Base-by-base conservation (phyloP, 1,140 invertebrate genomes). In the Scaptomyza hsui region DNA sequence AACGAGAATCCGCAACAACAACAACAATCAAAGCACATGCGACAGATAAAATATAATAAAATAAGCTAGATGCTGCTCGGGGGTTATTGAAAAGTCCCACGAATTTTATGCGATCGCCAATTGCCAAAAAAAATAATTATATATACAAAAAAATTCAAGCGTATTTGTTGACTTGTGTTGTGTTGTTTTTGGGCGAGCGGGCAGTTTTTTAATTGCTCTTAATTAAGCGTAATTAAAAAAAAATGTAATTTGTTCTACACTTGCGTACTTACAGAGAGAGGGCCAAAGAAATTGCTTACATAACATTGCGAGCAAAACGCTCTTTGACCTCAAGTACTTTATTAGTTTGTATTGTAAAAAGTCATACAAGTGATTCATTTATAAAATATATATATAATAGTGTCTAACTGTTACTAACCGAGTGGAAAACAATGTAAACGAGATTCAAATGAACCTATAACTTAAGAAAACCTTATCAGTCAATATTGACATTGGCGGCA, bases 151-250 rank as follows among this genome's bases (percentile, higher is more conserved):
- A 29, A 16, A 52, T 29, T 56, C 32, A 45, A 57, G 68, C 42
- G 39, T 63, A 42, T 57, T 72, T 69, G 24, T 63, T 37, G 49
- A 13, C 7, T 6, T 45, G 48, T 18, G 16, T 29, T 44, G 53
- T 45, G 13, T 21, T 51, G 47, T 35, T 37, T 52, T 37, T 45
- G 62, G 68, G 61, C 26, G 61, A 51, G 16, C 37, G 24, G 42
- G 19, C 69, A 56, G 41, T 49, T 24, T 51, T 51, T 72, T 69
- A 83, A 75, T 75, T 75, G 70, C 52, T 68, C 53, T 59, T 63
- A 73, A 63, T 70, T 47, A 76, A 51, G 52, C 45, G 41, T 62
- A 79, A 79, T 85, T 79, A 57, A 60, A 45, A 15, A 45, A 15
- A 37, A 29, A 29, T 41, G 35, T 68, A 67, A 72, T 72, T 72